A percentile compares a stretch with the other conserved stretches of the same genome.
Evolutionary conservation across 2,888 invertebrate genomes (phyloP).

Genomic region (Calameuta filiformis): DNA sequence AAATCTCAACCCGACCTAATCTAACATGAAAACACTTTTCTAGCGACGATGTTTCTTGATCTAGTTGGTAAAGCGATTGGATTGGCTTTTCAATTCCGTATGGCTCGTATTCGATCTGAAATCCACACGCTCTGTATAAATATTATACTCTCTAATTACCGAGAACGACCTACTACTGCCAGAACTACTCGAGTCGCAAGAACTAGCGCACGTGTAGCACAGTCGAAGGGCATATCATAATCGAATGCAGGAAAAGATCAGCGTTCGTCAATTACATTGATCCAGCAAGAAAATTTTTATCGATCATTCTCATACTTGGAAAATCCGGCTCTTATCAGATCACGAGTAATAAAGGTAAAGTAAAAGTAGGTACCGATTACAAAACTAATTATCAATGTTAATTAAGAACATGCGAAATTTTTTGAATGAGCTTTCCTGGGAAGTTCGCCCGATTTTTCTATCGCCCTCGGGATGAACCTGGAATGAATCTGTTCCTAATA

Average conservation of each 20-base stretch:
- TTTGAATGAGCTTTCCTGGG: not conserved
- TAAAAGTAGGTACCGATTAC: not conserved
- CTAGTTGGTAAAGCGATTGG: not conserved
- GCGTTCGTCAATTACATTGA: not conserved
- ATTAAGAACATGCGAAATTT: not conserved
- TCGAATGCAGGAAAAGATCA: not conserved
- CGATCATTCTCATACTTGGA: not conserved
- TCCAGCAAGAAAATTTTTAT: not conserved
- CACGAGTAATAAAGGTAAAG: too few relatives aligned
- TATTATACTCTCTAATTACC: constrained; percentile 46
- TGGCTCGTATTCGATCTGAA: not conserved
- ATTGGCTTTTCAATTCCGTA: not conserved
- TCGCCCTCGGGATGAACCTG: not conserved
- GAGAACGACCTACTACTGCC: constrained; percentile 36
- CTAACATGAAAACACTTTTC: not conserved
- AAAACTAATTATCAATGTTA: not conserved
- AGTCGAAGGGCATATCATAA: not conserved
- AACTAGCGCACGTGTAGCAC: not conserved
- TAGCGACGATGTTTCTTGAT: not conserved
- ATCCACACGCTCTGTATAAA: constrained; percentile 37
- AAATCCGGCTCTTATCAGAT: not conserved
- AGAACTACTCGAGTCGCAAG: not conserved
- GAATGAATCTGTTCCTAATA: not conserved
- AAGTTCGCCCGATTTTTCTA: not conserved
- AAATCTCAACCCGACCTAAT: not conserved